phyloP scores from a whole-genome alignment of 2,797 vertebrate species.

The Phyllotis vaccarum region DNA sequence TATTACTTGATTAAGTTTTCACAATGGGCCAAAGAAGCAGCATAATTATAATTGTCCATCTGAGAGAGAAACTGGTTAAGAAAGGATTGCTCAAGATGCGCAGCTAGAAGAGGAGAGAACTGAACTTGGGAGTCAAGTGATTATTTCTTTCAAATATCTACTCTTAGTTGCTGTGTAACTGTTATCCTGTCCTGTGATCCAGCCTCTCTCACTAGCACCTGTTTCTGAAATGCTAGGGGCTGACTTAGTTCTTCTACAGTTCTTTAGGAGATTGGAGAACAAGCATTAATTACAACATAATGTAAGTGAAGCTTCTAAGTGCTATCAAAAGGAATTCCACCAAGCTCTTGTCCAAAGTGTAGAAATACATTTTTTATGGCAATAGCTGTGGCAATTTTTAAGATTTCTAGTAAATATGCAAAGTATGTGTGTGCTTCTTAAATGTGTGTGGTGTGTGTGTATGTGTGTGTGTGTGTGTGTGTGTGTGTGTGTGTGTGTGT shows the following conservation, averaged over 20 bases:
- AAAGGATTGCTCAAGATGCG: background rate
- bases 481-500: background rate
- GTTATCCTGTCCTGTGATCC: background rate
- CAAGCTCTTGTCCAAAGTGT: constrained; percentile 49
- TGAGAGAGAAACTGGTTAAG: constrained; percentile 12
- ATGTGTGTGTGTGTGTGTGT: background rate
- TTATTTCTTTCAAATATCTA: background rate
- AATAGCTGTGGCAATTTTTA: constrained; percentile 49
- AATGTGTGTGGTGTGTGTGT: background rate
- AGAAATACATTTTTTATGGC: constrained; percentile 32
- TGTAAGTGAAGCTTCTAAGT: constrained; percentile 43
- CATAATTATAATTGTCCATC: background rate
- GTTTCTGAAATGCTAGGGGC: background rate
- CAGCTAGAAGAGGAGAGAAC: background rate
- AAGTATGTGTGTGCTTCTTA: background rate
- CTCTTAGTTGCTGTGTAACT: background rate
- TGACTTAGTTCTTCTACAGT: constrained; percentile 45
- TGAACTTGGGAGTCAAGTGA: background rate
- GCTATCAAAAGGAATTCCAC: constrained; percentile 45
- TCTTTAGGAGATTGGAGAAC: background rate
- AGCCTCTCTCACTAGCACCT: background rate
- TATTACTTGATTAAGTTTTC: constrained; percentile 16
- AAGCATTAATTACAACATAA: constrained; percentile 47
- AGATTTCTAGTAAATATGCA: constrained; percentile 28
- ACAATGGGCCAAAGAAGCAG: background rate